phyloP scores from a whole-genome alignment of 2,888 invertebrate genomes.

The Drosophila subquinaria region DNA sequence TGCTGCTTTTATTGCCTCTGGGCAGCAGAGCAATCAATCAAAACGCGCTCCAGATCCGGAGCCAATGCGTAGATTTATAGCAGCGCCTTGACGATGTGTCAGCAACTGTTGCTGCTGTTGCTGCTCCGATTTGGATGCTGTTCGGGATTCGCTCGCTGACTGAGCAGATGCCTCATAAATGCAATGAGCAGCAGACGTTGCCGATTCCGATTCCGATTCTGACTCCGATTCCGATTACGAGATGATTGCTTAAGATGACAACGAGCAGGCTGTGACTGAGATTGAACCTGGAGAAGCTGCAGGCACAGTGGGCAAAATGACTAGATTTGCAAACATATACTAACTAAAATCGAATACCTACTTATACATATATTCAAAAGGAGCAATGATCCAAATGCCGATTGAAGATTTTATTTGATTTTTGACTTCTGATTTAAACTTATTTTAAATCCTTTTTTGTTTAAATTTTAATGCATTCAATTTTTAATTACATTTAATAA shows the following conservation, averaged over 20 bases:
- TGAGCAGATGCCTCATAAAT: constrained; percentile 61
- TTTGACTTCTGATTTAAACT: too few species aligned
- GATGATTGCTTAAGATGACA: constrained; percentile 80
- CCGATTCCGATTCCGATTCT: constrained; percentile 69
- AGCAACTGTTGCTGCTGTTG: constrained; percentile 53
- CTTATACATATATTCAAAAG: too few species aligned
- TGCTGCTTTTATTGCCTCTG: constrained; percentile 12
- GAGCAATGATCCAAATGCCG: too few species aligned
- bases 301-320: neutral
- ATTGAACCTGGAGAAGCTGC: constrained; percentile 11
- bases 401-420: too few species aligned
- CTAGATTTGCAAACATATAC: neutral
- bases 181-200: constrained; percentile 19
- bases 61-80: constrained; percentile 69
- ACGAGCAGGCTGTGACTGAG: constrained; percentile 70
- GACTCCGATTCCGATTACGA: constrained; percentile 76
- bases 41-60: constrained; percentile 66
- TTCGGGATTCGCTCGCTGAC: constrained; percentile 8
- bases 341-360: too few species aligned
- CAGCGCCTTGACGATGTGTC: constrained; percentile 66
- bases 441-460: too few species aligned
- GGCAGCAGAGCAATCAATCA: constrained; percentile 62
- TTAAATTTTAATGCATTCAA: too few species aligned
- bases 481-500: too few species aligned
- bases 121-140: constrained; percentile 40